These are phyloP conservation scores for Eupithecia exiguata DNA, from an alignment of 2,888 invertebrate genomes.

Conservation along the genomic window DNA sequence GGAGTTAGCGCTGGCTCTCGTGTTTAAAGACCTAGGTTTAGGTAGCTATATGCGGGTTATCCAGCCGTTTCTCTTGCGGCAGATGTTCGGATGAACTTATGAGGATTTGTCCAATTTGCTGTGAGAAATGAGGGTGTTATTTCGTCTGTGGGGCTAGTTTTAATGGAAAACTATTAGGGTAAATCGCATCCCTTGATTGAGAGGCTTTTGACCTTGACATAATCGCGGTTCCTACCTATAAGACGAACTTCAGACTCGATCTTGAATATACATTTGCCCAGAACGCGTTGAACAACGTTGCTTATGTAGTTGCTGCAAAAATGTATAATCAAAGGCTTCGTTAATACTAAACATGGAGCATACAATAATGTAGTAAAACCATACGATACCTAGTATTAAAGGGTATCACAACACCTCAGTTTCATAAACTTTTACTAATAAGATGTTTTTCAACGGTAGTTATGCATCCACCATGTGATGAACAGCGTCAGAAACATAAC, in stretches of 20 bases:
- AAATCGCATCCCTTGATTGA: background rate
- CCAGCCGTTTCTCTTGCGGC: slow-evolving; percentile 68
- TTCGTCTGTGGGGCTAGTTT: slow-evolving; percentile 11
- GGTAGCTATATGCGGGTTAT: slow-evolving; percentile 62
- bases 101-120: slow-evolving; percentile 56
- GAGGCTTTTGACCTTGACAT: background rate
- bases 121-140: slow-evolving; percentile 40
- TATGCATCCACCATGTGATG: background rate
- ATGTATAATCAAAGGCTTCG: background rate
- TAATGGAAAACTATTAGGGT: slow-evolving; percentile 11
- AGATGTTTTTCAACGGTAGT: background rate
- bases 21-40: slow-evolving; percentile 65
- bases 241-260: background rate
- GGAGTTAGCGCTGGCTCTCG: slow-evolving; percentile 52
- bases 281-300: background rate
- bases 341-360: background rate
- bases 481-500: background rate
- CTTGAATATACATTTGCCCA: background rate
- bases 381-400: background rate
- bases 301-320: background rate
- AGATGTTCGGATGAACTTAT: slow-evolving; percentile 60
- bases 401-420: slow-evolving; percentile 34
- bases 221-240: background rate
- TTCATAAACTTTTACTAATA: background rate
- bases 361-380: background rate